Conservation (phyloP, 2,113 vertebrate genomes). For the Nyctereutes procyonoides region DNA sequence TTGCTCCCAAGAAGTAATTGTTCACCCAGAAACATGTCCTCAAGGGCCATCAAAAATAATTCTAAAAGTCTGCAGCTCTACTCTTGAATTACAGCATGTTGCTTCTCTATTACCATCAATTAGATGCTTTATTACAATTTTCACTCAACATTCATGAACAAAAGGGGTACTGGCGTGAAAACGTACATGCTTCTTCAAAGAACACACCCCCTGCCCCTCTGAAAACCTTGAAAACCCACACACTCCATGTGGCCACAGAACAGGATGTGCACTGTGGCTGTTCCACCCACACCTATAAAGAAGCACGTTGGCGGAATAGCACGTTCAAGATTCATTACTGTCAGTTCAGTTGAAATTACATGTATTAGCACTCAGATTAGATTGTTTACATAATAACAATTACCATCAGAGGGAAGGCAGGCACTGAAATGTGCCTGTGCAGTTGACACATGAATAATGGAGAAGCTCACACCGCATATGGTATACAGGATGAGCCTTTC, state of each 20-base stretch:
- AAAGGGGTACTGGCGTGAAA: background rate
- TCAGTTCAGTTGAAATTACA: slow-evolving; percentile 35
- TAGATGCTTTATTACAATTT: background rate
- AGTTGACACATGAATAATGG: background rate
- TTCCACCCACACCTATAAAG: background rate
- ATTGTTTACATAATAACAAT: slow-evolving; percentile 47
- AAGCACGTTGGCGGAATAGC: background rate
- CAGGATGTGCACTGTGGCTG: fast-evolving
- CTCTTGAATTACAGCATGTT: background rate
- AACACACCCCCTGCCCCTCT: background rate
- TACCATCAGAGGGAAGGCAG: background rate
- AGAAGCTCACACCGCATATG: background rate
- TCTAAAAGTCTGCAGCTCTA: slow-evolving; percentile 18
- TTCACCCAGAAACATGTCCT: background rate
- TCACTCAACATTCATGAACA: background rate
- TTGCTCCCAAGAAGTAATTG: background rate
- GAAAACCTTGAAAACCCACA: background rate
- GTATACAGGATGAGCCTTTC: background rate
- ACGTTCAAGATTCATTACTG: background rate
- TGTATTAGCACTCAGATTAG: background rate
- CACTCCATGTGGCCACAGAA: background rate
- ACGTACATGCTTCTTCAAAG: background rate
- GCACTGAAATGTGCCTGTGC: background rate
- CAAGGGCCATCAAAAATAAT: background rate
- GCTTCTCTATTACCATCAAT: background rate